Evolutionary conservation across 2,797 vertebrate genomes (phyloP).

Genomic region (Pogoniulus pusillus): DNA sequence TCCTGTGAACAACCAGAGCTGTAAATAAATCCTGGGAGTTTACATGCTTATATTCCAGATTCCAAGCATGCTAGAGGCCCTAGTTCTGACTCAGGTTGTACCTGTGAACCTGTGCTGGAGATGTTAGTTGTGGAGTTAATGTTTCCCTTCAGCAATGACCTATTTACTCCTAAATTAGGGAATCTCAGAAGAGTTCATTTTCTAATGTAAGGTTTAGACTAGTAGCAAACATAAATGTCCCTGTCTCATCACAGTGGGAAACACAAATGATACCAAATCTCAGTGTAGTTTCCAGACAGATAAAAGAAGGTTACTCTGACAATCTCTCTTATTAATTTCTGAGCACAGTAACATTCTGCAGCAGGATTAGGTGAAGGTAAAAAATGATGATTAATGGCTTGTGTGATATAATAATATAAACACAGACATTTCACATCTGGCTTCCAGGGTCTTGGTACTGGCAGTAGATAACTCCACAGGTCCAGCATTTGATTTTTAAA

Average conservation of each 20-base stretch:
- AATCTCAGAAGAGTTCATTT: not conserved
- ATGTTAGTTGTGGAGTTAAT: not conserved
- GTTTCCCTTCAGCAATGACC: not conserved
- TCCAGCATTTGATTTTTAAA: not conserved
- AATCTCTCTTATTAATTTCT: not conserved
- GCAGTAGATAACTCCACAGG: not conserved
- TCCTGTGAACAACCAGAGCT: not conserved
- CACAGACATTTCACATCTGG: not conserved
- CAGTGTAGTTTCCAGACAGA: not conserved
- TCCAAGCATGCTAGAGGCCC: no score
- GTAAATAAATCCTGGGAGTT: not conserved
- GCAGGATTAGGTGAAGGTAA: not conserved
- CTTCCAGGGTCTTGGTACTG: not conserved
- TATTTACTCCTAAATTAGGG: not conserved
- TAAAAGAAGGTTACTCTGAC: not conserved
- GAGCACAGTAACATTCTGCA: not conserved
- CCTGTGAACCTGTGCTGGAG: not conserved
- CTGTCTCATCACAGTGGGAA: not conserved
- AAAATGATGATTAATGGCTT: not conserved
- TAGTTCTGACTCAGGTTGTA: not conserved
- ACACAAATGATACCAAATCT: not conserved
- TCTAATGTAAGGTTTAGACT: not conserved
- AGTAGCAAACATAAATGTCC: not conserved
- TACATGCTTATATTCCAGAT: fast-evolving
- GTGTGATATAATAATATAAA: not conserved